Evolutionary conservation across 2,888 invertebrate species (phyloP).

Genomic region (Drosophila histrio): DNA sequence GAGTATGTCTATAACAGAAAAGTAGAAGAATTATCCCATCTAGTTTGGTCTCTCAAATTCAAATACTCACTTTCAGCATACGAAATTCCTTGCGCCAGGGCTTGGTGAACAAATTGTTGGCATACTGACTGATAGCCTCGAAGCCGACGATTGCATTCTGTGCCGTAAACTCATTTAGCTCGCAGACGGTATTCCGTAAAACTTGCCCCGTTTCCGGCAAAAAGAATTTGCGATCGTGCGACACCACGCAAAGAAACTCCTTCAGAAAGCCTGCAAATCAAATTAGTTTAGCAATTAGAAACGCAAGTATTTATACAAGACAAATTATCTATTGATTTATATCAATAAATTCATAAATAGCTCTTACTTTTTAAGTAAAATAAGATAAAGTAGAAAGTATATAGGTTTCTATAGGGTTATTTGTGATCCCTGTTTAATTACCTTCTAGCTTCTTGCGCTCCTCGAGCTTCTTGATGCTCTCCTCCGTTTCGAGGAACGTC

Average conservation of each 20-base stretch:
- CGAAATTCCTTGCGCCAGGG: slow-evolving; percentile 96
- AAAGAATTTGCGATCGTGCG: slow-evolving; percentile 91
- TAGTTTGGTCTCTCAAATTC: background rate
- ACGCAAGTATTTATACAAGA: no score
- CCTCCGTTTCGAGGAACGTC: slow-evolving; percentile 91
- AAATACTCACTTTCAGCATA: slow-evolving; percentile 89
- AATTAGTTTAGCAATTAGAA: background rate
- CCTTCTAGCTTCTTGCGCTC: slow-evolving; percentile 92
- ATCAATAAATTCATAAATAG: no score
- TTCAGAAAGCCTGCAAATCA: slow-evolving; percentile 88
- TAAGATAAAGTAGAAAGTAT: no score
- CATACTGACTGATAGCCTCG: slow-evolving; percentile 93
- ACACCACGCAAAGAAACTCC: slow-evolving; percentile 91
- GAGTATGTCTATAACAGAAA: slow-evolving; percentile 88
- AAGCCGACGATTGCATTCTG: slow-evolving; percentile 92
- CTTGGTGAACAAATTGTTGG: slow-evolving; percentile 92
- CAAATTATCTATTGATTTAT: no score
- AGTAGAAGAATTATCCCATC: background rate
- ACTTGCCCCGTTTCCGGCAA: slow-evolving; percentile 91
- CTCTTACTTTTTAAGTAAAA: no score
- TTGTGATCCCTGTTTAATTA: slow-evolving; percentile 82
- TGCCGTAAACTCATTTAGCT: slow-evolving; percentile 90
- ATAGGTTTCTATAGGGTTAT: no score
- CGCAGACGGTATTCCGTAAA: slow-evolving; percentile 89
- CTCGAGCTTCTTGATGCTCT: slow-evolving; percentile 90